Evolutionary conservation across 2,797 vertebrate species (phyloP).

Genomic region (Brachyalestes nurse): DNA sequence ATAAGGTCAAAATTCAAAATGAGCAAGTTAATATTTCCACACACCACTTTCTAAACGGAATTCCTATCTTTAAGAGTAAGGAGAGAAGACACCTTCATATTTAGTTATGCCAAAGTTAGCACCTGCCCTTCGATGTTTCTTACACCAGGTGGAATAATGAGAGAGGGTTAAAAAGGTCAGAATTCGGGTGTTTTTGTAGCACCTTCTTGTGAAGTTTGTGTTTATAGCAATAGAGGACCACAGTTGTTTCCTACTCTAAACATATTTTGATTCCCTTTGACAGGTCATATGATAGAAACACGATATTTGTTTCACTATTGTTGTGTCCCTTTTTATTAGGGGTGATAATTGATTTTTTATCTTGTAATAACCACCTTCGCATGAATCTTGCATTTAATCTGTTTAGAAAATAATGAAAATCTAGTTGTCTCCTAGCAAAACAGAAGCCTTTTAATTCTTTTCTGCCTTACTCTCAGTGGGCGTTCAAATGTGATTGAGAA

Average conservation of each 20-base stretch:
- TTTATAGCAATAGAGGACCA: not conserved
- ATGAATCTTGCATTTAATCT: too few relatives aligned
- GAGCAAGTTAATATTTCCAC: conserved; percentile 71
- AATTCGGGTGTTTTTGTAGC: not conserved
- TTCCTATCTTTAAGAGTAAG: conserved; percentile 46
- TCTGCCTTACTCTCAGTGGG: conserved; percentile 58
- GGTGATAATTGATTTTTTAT: not conserved
- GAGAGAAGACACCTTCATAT: not conserved
- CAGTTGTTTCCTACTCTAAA: not conserved
- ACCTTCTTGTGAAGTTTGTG: not conserved
- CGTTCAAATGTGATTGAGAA: conserved; percentile 85
- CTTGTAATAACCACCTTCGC: not conserved
- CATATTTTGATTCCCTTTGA: not conserved
- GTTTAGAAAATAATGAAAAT: not conserved
- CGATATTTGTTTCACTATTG: too few relatives aligned
- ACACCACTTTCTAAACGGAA: conserved; percentile 54
- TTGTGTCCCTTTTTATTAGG: not conserved
- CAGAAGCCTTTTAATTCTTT: not conserved
- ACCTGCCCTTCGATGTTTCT: not conserved
- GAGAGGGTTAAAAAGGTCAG: not conserved
- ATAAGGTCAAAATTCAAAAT: conserved; percentile 70
- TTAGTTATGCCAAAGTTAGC: not conserved
- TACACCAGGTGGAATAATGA: not conserved
- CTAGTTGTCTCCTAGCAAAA: not conserved
- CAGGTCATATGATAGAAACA: not conserved